Evolutionary conservation across 35 echinoderm and acorn worm genomes (phyloP), one percentile per base, ranked within the genome.

Genomic region (Strongylocentrotus purpuratus): DNA sequence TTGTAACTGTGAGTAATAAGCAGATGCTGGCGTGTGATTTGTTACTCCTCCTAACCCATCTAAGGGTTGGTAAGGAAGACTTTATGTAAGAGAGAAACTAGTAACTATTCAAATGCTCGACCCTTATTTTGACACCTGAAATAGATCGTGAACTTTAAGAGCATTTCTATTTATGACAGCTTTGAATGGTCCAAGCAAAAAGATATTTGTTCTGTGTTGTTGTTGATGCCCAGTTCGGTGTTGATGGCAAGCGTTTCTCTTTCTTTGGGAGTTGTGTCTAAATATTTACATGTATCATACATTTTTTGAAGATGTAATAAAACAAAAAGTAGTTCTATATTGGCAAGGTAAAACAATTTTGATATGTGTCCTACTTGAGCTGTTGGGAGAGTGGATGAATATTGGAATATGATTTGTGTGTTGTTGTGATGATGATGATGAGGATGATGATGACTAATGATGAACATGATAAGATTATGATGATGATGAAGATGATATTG

Each of bases 301-400:
- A 78, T 78, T 78, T 55, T 78, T 78, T 78, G 65, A 78, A 78
- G 65, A 78, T 78, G 65, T 78, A 78, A 78, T 78, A n/a, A 78
- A 78, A 58, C 35, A 59, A 59, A n/a, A 78, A 78, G 20, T 78
- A 78, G 65, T 78, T 78, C 65, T 78, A 78, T 78, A 78, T 78
- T 78, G 65, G 65, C 65, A 78, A 78, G 65, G 65, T 78, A 78
- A 28, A 55, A 28, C 20, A 28, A 28, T 3, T 78, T 78, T 4
- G 20, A 28, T 18, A 25, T 4, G 65, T 25, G 65, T 78, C 65
- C 0, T 78, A 28, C 65, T 7, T n/a, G 5, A 8, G 65, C 5
- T 78, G 65, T 78, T 55, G 50, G 50, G 50, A 55, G 65, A 28
- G n/a, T 28, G 65, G 65, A n/a, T 7, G 65, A 78, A 78, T 22